Evolutionary conservation across 1,140 invertebrate genomes (phyloP), one percentile per base, ranked within the genome.

Genomic region (Calephelis virginiensis): DNA sequence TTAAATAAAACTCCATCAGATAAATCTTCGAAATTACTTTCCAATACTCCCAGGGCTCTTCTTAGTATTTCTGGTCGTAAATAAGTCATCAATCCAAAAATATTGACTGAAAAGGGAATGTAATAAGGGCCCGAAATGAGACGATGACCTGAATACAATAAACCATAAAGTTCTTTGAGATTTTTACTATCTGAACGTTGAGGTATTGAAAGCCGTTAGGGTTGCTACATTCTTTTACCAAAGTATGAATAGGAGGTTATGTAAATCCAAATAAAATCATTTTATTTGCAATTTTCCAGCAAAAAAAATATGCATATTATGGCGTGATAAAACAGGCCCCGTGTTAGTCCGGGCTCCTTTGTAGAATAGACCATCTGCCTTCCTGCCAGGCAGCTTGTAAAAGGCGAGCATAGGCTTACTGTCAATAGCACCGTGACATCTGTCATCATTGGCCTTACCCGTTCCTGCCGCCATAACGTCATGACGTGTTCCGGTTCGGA

Each of bases 141-240:
- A 46, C 43, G 63, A 64, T 71, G 74, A 70, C 74, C 74, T 62
- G 61, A 68, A 75, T 75, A 72, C 73, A 64, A 75, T 50, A 67
- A 61, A 50, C 49, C 49, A 68, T 70, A 70, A 69, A 46, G 62
- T 60, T 66, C 59, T 64, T 72, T 72, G 70, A 72, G 72, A 73
- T 75, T 72, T 75, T 75, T 75, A 75, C 63, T 68, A 61, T 48
- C 68, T 67, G 70, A 72, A 69, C 63, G 64, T 62, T 62, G 56
- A 40, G 40, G 40, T 40, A 40, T 40, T 40, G 45, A 63, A 10
- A 61, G 8, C 12, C n/a, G 43, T 46, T 28, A 48, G 64, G 53
- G 64, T 13, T 66, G 56, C 5, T 13, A 46, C 53, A 37, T 47
- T 9, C 0, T 40, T 40, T 17, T 17, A 17, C 17, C 3, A 3